Evolutionary conservation across 2,797 vertebrate species (phyloP), one percentile per base, ranked within the genome.

Genomic region (Cossypha caffra): DNA sequence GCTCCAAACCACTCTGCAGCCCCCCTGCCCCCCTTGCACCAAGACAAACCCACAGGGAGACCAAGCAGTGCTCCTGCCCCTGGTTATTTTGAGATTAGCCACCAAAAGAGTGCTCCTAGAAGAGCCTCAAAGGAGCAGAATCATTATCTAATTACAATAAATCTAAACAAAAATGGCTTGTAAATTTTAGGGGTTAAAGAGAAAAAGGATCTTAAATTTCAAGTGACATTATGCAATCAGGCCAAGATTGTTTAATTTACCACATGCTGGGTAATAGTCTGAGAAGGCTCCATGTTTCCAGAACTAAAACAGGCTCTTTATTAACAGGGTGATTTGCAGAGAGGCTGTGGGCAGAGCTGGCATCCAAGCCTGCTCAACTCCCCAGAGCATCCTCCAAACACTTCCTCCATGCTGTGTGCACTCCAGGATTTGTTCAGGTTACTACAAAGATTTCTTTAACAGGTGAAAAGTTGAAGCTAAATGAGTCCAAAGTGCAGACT

Each of bases 161-260:
- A 92, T 95, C 88, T 66, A 93, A 96, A 93, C 86, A 97, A 96
- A 97, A 94, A 95, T 66, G 77, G 80, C 43, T 93, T 84, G 90
- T 95, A 97, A 92, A 95, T 96, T 97, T 95, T 86, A 66, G 74
- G 92, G 80, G 90, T 90, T 96, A 96, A 95, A 90, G 74, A 94
- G 83, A 86, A 95, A 91, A 90, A 90, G 59, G 25, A 92, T 95
- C 90, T 92, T 96, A 93, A 88, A 96, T 92, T 96, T 96, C 83
- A 82, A 96, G 80, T 88, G 92, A 95, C 83, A 66, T 96, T 88
- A 94, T 84, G 90, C 86, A 97, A 96, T 97, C 96, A 96, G 93
- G 74, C 73, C 92, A 88, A 90, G 94, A 95, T 73, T 95, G 95
- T 94, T 97, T 96, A 96, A 97, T 97, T 96, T 96, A 97, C 96